Evolutionary conservation across 2,888 invertebrate species (phyloP), one percentile per base, ranked within the genome.

Genomic region (Cosmia pyralina): DNA sequence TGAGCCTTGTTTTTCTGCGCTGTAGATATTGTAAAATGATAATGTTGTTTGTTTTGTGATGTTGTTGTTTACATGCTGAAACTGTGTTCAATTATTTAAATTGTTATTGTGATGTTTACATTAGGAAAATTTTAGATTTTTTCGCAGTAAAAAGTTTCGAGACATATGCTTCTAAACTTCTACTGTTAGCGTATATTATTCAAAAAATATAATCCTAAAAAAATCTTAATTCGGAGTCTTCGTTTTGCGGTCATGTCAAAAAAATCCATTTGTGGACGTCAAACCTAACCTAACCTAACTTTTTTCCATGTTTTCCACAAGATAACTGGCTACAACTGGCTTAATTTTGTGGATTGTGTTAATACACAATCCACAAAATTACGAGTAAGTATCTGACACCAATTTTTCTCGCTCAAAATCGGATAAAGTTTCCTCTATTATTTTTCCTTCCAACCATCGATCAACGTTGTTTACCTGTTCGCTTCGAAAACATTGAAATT

Each of bases 391-490:
- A 58, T 34, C 41, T 3, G 13, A 41, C 22, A 59, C 55, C n/a
- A 59, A 57, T 60, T 46, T 41, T 64, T 67, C 44, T 59, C 34
- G 5, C n/a, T 41, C 17, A 48, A 50, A 62, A 53, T 60, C 59
- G 48, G 53, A 59, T 63, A 74, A 52, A 74, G 34, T 79, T 60
- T 22, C 46, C 38, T 34, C 55, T 65, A 59, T 59, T 67, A 82
- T 65, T 79, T 28, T 60, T 58, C 19, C 19, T 34, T 53, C n/a
- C n/a, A 58, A 48, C 22, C 59, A 83, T 65, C 67, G 67, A 80
- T 83, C 72, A 77, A 55, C 6, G 46, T 69, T 81, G 75, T 83
- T 81, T 83, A 83, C 83, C 74, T 81, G 52, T 59, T 53, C 44
- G 2, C 48, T 67, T 66, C 66, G 50, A 71, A 71, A 81, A 83